These are phyloP conservation scores for Macrosteles quadrilineatus DNA, from an alignment of 1,140 invertebrate genomes.

Conservation along the genomic window DNA sequence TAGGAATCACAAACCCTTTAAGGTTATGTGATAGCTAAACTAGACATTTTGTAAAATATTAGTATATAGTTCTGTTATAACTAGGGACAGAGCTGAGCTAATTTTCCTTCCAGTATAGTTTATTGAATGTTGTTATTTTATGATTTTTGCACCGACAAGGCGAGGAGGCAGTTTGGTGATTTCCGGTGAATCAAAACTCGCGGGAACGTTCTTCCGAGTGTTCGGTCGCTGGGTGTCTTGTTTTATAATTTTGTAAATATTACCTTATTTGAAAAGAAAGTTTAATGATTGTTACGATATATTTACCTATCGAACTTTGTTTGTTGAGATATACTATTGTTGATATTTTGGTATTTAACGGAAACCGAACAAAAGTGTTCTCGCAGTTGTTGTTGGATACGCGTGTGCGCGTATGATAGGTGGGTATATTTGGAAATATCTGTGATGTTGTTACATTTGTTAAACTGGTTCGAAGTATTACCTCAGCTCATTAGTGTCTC, in stretches of 20 bases:
- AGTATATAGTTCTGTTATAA: slow-evolving; percentile 20
- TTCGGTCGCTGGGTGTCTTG: background rate
- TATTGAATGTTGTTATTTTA: background rate
- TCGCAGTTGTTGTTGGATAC: background rate
- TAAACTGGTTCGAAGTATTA: slow-evolving; percentile 26
- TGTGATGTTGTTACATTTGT: slow-evolving; percentile 30
- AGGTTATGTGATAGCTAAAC: background rate
- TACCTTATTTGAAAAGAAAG: slow-evolving; percentile 19
- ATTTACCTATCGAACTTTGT: background rate
- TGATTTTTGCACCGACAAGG: background rate
- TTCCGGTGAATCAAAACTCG: background rate
- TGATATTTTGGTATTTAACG: slow-evolving; percentile 10
- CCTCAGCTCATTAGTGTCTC: slow-evolving; percentile 13
- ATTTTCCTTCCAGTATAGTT: slow-evolving; percentile 23
- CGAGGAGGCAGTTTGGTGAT: background rate
- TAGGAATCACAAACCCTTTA: background rate
- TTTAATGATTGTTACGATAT: slow-evolving; percentile 10
- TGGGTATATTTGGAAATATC: slow-evolving; percentile 23
- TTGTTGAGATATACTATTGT: background rate
- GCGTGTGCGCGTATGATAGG: background rate
- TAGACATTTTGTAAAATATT: slow-evolving; percentile 24
- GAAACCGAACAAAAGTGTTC: background rate
- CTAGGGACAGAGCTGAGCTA: slow-evolving; percentile 25
- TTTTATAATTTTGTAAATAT: slow-evolving; percentile 23
- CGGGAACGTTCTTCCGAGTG: background rate